Conservation (phyloP, 2,113 vertebrate genomes). For the Dendropsophus ebraccatus region DNA sequence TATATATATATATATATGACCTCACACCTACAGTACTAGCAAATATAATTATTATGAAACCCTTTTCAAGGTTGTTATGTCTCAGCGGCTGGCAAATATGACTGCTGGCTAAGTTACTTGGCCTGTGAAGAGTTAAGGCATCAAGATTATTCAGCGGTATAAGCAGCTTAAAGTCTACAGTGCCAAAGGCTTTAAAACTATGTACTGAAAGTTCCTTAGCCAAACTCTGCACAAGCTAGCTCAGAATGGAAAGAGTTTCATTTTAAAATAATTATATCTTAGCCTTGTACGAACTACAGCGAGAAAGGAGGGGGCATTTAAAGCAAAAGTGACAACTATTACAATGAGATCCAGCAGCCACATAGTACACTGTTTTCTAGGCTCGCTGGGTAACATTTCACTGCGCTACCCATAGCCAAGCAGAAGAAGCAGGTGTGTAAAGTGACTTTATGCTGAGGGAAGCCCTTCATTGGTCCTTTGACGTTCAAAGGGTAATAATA, state of each 20-base stretch:
- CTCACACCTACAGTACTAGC: not conserved
- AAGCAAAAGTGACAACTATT: not conserved
- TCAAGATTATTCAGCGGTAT: conserved; percentile 45
- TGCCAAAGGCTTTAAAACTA: conserved; percentile 21
- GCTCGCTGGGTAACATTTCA: not conserved
- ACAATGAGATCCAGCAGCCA: not conserved
- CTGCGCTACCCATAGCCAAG: conserved; percentile 6
- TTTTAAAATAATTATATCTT: not conserved
- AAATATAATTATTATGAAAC: not conserved
- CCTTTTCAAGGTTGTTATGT: not conserved
- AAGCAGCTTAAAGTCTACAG: conserved; percentile 54
- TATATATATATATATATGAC: too few relatives aligned
- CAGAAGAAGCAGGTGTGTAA: conserved; percentile 48
- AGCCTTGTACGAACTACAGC: not conserved
- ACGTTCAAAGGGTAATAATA: conserved; percentile 8
- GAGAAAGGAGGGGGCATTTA: not conserved
- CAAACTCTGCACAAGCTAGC: conserved; percentile 14
- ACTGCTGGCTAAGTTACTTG: not conserved
- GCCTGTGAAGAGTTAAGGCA: conserved; percentile 49
- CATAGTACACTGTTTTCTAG: conserved; percentile 35
- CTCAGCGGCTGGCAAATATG: not conserved
- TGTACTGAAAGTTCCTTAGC: conserved; percentile 21
- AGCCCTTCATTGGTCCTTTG: conserved; percentile 26
- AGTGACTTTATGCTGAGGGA: conserved; percentile 53
- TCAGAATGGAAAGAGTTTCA: not conserved